These are phyloP conservation scores for Ephestia elutella DNA, from an alignment of 1,140 invertebrate species.

Conservation along the genomic window DNA sequence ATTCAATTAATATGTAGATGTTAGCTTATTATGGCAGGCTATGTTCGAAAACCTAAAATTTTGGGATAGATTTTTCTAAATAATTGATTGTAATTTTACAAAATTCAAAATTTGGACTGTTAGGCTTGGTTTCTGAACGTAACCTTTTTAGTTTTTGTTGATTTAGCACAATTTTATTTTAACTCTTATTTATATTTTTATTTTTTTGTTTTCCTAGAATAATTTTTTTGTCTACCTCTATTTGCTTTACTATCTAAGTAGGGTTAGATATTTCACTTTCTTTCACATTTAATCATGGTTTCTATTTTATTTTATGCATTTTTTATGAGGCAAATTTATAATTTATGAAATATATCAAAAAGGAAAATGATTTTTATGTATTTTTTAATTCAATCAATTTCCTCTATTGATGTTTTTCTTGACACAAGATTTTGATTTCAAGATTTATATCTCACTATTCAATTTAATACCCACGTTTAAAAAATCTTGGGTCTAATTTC, in stretches of 20 bases:
- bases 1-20: conserved; percentile 54
- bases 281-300: background rate
- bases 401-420: background rate
- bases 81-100: conserved; percentile 14
- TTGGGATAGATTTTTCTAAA: conserved; percentile 22
- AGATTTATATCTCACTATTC: too few relatives aligned
- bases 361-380: background rate
- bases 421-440: background rate
- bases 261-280: background rate
- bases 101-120: conserved; percentile 35
- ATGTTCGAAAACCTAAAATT: conserved; percentile 67
- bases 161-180: conserved; percentile 24
- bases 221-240: conserved; percentile 3
- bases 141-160: conserved; percentile 46
- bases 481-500: background rate
- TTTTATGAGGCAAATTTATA: background rate
- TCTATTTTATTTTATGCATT: background rate
- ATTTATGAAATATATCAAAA: background rate
- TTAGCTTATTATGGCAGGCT: conserved; percentile 53
- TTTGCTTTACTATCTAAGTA: conserved; percentile 4
- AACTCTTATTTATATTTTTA: conserved; percentile 11
- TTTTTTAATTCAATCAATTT: background rate
- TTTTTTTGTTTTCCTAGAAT: conserved; percentile 29
- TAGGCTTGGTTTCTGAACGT: conserved; percentile 69
- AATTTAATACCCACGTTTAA: too few relatives aligned